Conservation (phyloP, 2,113 vertebrate genomes). For the Columbina picui region DNA sequence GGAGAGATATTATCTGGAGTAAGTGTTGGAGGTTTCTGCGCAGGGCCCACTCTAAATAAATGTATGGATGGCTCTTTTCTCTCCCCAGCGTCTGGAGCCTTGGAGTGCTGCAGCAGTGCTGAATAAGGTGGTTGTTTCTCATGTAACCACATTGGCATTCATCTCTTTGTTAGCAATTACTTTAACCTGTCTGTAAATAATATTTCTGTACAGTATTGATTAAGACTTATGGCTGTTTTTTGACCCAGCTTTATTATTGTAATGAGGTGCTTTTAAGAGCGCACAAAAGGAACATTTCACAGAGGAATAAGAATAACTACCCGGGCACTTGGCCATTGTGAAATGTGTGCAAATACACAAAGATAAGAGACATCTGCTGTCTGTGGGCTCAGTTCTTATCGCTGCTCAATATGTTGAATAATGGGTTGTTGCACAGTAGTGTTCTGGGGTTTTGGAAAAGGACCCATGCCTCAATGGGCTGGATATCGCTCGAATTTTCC, state of each 20-base stretch:
- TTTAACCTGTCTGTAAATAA: not conserved
- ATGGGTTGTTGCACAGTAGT: not conserved
- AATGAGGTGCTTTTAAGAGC: not conserved
- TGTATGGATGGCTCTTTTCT: not conserved
- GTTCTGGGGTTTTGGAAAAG: not conserved
- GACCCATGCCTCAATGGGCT: not conserved
- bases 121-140: not conserved
- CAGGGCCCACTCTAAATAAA: not conserved
- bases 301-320: not conserved
- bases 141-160: not conserved
- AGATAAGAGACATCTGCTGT: not conserved
- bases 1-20: not conserved
- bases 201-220: not conserved
- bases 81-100: not conserved
- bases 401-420: not conserved
- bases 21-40: slow-evolving; percentile 20
- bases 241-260: not conserved
- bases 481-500: not conserved
- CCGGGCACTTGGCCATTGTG: not conserved
- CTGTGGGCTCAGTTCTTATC: not conserved
- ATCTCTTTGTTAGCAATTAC: not conserved
- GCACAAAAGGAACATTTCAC: not conserved
- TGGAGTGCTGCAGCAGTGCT: not conserved
- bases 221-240: not conserved
- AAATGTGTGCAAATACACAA: not conserved